A percentile compares a stretch with the other conserved stretches of the same genome.
These are phyloP conservation scores for Morelia viridis DNA, from an alignment of 2,797 vertebrate genomes.

Conservation along the genomic window DNA sequence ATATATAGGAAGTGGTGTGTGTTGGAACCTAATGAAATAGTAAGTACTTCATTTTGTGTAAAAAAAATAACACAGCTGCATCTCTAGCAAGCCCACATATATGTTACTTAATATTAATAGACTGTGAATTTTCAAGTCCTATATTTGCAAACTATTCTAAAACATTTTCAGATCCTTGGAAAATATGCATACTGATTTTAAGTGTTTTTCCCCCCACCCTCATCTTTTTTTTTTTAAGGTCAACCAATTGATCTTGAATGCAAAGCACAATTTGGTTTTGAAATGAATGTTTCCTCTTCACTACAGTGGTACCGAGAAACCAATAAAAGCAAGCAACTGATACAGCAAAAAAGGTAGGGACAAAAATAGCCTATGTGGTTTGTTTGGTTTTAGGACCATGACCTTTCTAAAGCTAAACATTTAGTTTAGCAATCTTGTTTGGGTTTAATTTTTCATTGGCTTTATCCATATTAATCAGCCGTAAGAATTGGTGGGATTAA, in stretches of 20 bases:
- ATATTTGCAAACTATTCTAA: not conserved
- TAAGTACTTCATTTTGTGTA: not conserved
- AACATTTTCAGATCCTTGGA: not conserved
- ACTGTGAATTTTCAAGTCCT: not conserved
- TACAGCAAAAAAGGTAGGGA: conserved; percentile 24
- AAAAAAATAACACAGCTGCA: not conserved
- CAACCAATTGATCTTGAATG: conserved; percentile 76
- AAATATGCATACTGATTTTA: not conserved
- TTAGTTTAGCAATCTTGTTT: not conserved
- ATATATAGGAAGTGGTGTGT: not conserved
- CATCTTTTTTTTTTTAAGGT: conserved; percentile 68
- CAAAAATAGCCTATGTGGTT: not conserved
- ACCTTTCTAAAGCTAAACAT: not conserved
- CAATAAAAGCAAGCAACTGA: conserved; percentile 34
- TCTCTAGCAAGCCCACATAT: not conserved
- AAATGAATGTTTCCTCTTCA: conserved; percentile 48
- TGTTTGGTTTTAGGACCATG: not conserved
- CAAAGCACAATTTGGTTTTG: conserved; percentile 74
- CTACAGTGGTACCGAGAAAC: conserved; percentile 75
- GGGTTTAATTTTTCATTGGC: not conserved
- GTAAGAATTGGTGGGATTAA: too few species aligned
- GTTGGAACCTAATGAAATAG: not conserved
- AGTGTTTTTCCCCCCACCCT: not conserved
- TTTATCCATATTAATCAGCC: not conserved
- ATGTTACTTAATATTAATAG: not conserved